Evolutionary conservation across 2,888 invertebrate species (phyloP).

Genomic region (Hedychridium roseum): DNA sequence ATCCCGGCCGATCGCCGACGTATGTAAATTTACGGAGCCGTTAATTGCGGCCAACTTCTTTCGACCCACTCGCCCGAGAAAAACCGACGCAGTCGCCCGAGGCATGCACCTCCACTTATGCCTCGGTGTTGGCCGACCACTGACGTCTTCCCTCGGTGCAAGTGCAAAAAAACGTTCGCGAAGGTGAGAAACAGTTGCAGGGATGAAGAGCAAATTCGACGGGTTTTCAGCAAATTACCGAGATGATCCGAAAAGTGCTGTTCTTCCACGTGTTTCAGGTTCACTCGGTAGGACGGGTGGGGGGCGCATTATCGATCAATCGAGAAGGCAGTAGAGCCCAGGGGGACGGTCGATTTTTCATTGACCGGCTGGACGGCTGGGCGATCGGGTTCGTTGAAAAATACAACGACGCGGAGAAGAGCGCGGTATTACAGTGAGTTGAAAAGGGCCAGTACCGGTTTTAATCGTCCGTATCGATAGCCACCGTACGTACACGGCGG

Average conservation of each 20-base stretch:
- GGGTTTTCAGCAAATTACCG: too few species aligned
- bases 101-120: slow-evolving; percentile 40
- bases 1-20: slow-evolving; percentile 50
- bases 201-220: too few species aligned
- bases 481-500: slow-evolving; percentile 24
- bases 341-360: slow-evolving; percentile 21
- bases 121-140: too few species aligned
- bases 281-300: too few species aligned
- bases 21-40: slow-evolving; percentile 55
- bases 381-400: slow-evolving; percentile 7
- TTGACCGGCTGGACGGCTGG: slow-evolving; percentile 9
- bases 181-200: too few species aligned
- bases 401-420: slow-evolving; percentile 5
- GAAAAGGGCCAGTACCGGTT: slow-evolving; percentile 35
- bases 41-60: slow-evolving; percentile 53
- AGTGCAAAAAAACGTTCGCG: too few species aligned
- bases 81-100: slow-evolving; percentile 41
- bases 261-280: too few species aligned
- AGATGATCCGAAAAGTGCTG: too few species aligned
- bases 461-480: slow-evolving; percentile 39
- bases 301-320: too few species aligned
- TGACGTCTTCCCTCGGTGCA: too few species aligned
- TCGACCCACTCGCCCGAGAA: slow-evolving; percentile 42
- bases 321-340: slow-evolving; percentile 9
- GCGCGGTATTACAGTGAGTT: too few species aligned